A percentile compares a stretch with the other conserved stretches of the same genome.
Conservation (phyloP, 2,888 invertebrate genomes). For the Thecophora atra region DNA sequence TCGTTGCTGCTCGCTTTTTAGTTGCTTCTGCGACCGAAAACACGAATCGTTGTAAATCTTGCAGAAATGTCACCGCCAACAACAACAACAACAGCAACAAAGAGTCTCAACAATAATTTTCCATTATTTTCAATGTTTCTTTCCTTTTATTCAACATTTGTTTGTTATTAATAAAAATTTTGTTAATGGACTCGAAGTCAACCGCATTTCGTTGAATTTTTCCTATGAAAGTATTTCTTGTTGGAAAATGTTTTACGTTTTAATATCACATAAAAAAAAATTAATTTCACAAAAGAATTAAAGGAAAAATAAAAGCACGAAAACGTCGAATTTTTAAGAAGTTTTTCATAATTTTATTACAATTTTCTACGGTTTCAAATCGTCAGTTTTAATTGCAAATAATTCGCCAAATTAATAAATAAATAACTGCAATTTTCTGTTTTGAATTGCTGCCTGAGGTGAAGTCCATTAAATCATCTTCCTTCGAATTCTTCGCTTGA, state of each 20-base stretch:
- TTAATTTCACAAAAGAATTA: not conserved
- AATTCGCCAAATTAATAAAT: no score
- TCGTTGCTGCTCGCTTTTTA: not conserved
- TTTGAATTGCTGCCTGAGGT: no score
- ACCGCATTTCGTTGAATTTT: not conserved
- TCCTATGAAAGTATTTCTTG: not conserved
- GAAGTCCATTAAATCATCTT: no score
- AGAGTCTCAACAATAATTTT: not conserved
- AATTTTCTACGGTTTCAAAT: no score
- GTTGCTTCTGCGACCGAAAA: not conserved
- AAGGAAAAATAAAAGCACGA: no score
- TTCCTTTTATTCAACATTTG: not conserved
- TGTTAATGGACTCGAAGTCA: not conserved
- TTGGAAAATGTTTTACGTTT: not conserved
- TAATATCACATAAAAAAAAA: not conserved
- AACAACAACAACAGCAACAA: constrained; percentile 20
- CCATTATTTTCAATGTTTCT: not conserved
- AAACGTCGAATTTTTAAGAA: no score
- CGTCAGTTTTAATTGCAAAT: no score
- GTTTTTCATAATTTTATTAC: no score
- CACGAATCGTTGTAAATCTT: constrained; percentile 8
- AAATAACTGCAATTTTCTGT: no score
- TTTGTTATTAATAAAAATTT: constrained; percentile 22
- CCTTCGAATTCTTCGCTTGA: no score
- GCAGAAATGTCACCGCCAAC: constrained; percentile 4